Percentiles rank a stretch among this genome's conserved stretches.
These are phyloP conservation scores for Hemiscyllium ocellatum DNA, from an alignment of 2,113 vertebrate genomes.

Conservation along the genomic window DNA sequence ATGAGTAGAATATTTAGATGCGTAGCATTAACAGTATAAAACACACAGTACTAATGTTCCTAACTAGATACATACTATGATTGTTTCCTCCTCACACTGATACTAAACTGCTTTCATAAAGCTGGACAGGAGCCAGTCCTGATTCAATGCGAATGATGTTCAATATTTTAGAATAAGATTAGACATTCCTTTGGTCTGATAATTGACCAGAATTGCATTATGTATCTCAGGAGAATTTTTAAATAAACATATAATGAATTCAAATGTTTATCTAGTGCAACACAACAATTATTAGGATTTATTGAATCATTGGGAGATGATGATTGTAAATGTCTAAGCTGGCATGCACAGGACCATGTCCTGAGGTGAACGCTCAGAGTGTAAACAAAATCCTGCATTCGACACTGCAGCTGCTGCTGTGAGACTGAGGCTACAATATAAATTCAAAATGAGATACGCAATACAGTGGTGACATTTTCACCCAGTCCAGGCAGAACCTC, in stretches of 20 bases:
- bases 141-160: not conserved
- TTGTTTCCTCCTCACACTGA: not conserved
- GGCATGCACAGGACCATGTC: not conserved
- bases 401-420: not conserved
- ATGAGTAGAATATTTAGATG: not conserved
- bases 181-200: not conserved
- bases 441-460: not conserved
- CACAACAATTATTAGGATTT: not conserved
- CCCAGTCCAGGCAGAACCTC: not conserved
- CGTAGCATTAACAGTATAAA: not conserved
- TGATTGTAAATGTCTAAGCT: no score
- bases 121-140: not conserved
- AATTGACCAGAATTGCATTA: not conserved
- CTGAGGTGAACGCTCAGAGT: not conserved
- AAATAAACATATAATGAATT: not conserved
- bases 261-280: not conserved
- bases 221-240: not conserved
- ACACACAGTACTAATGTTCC: not conserved
- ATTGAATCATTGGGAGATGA: not conserved
- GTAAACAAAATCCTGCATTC: not conserved
- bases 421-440: not conserved
- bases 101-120: not conserved
- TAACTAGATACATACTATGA: not conserved
- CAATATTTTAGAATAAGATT: not conserved
- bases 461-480: constrained; percentile 12